These are phyloP conservation scores for Sapayoa aenigma DNA, from an alignment of 2,113 vertebrate genomes.

Conservation along the genomic window DNA sequence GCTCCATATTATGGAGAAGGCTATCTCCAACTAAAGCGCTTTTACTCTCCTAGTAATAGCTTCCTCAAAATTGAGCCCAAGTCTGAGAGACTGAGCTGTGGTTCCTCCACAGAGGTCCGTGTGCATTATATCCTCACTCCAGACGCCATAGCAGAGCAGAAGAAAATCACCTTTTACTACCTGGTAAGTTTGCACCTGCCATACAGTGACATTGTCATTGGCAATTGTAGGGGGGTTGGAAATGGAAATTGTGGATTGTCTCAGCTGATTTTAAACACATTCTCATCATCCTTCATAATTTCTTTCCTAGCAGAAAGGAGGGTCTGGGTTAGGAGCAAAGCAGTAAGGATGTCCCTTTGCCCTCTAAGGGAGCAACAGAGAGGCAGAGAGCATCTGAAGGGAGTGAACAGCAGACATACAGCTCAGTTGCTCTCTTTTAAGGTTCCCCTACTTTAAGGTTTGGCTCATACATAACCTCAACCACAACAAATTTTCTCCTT, in stretches of 20 bases:
- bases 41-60: slow-evolving; percentile 73
- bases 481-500: not conserved
- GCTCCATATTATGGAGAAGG: not conserved
- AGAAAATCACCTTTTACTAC: slow-evolving; percentile 64
- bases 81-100: slow-evolving; percentile 47
- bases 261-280: not conserved
- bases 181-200: slow-evolving; percentile 65
- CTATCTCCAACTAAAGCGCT: not conserved
- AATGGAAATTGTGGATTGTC: not conserved
- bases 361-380: not conserved
- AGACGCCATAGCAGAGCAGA: not conserved
- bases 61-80: slow-evolving; percentile 68
- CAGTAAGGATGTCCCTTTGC: not conserved
- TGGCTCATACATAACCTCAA: not conserved
- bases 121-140: slow-evolving; percentile 66
- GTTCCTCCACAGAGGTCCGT: not conserved
- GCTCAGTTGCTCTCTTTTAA: not conserved
- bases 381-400: not conserved
- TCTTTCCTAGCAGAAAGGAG: not conserved
- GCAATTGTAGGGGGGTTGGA: not conserved
- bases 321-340: not conserved
- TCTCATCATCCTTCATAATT: not conserved
- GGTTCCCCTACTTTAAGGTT: not conserved
- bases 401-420: not conserved
- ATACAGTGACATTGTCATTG: not conserved